Conservation (phyloP, 1,140 invertebrate species). For the Ips typographus region DNA sequence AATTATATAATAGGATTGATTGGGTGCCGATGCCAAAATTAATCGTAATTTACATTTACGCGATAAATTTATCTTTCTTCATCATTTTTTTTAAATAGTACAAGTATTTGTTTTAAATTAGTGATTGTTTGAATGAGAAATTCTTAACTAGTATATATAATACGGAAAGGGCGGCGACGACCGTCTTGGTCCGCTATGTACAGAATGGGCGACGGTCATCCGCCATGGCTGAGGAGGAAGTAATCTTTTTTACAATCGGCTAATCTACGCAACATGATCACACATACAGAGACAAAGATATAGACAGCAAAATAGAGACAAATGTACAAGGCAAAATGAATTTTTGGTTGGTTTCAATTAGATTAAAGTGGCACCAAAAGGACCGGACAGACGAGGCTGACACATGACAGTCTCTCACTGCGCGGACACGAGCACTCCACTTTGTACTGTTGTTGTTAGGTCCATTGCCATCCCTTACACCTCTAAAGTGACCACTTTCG, state of each 20-base stretch:
- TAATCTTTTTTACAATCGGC: conserved; percentile 39
- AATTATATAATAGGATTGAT: conserved; percentile 40
- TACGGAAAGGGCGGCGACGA: conserved; percentile 33
- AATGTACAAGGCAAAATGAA: conserved; percentile 56
- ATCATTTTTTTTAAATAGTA: conserved; percentile 34
- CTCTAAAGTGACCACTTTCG: conserved; percentile 61
- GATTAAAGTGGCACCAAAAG: conserved; percentile 55
- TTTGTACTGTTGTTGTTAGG: conserved; percentile 46
- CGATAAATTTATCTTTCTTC: conserved; percentile 25
- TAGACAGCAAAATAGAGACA: conserved; percentile 43
- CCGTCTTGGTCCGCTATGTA: conserved; percentile 51
- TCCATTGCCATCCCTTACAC: conserved; percentile 51
- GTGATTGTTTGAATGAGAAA: conserved; percentile 50
- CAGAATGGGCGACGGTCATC: conserved; percentile 40
- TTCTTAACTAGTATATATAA: conserved; percentile 38
- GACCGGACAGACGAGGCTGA: conserved; percentile 23
- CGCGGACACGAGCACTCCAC: conserved; percentile 42
- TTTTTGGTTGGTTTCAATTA: conserved; percentile 63
- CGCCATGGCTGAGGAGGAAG: conserved; percentile 49
- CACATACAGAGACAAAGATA: conserved; percentile 47
- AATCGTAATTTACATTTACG: conserved; percentile 47
- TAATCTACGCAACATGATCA: conserved; percentile 41
- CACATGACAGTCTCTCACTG: conserved; percentile 23
- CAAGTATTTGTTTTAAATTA: conserved; percentile 45
- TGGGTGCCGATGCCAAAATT: conserved; percentile 50